Conservation (phyloP, 2,888 invertebrate genomes). For the Dynastes maya region DNA sequence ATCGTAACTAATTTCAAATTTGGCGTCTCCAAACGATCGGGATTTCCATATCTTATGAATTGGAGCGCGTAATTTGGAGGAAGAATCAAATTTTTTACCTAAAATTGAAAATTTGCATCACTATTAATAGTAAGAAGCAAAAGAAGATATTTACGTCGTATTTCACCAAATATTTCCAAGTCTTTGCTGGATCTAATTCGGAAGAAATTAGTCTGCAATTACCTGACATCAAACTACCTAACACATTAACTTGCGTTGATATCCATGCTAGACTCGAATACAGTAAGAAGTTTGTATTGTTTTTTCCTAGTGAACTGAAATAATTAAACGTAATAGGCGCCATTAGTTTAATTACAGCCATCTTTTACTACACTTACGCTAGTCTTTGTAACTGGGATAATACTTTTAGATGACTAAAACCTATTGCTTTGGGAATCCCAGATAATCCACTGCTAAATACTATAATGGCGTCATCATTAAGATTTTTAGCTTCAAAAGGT, state of each 20-base stretch:
- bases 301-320: background rate
- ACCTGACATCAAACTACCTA: background rate
- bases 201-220: slow-evolving; percentile 19
- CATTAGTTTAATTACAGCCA: background rate
- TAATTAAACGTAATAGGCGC: too few relatives aligned
- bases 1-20: slow-evolving; percentile 58
- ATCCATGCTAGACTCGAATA: slow-evolving; percentile 22
- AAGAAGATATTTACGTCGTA: slow-evolving; percentile 22
- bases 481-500: slow-evolving; percentile 46
- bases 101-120: background rate
- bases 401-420: slow-evolving; percentile 54
- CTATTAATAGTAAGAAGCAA: background rate
- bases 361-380: background rate
- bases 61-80: slow-evolving; percentile 10
- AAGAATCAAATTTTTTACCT: slow-evolving; percentile 21
- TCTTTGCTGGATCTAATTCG: slow-evolving; percentile 23
- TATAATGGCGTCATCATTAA: slow-evolving; percentile 47
- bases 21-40: slow-evolving; percentile 60
- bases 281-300: background rate
- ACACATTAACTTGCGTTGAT: slow-evolving; percentile 4
- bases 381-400: slow-evolving; percentile 34
- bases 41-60: slow-evolving; percentile 28
- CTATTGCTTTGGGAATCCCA: slow-evolving; percentile 58
- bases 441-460: slow-evolving; percentile 54
- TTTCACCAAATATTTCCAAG: slow-evolving; percentile 37